Base-by-base conservation (phyloP, 2,797 vertebrate species). In the Sebastes melanostomus region DNA sequence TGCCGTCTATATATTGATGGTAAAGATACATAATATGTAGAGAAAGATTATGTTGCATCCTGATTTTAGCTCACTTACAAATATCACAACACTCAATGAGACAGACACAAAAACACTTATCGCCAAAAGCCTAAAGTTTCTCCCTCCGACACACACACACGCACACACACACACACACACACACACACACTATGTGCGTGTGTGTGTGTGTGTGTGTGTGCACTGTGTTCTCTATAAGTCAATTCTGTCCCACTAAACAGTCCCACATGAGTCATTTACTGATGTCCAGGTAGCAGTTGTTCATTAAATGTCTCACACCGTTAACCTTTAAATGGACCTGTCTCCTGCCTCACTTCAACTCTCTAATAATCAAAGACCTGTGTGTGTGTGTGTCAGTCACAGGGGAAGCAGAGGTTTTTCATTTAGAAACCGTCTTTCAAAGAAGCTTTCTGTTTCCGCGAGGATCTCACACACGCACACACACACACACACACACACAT, bases 361-460 rank as follows among this genome's bases (percentile, higher is more conserved):
- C 32, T 52, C 58, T 60, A 30, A 58, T 22, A n/a, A 52, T 30
- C 24, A 25, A 14, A 27, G 55, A 10, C 20, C 16, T 74, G n/a
- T 66, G 34, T 36, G 34, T 34, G 32, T 34, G 60, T 70, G 65
- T 62, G 38, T 66, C 2, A 24, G 78, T 80, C 77, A 85, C 77
- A 78, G 36, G 72, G 42, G 46, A 50, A 65, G 34, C 55, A 63
- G 38, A 58, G 56, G 46, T 29, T 54, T 73, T 79, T 72, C 71
- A 73, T 72, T 78, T 81, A 76, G 76, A 68, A 52, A 63, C 56
- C 3, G 32, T 38, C 63, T 66, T 61, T 69, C 42, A 72, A 66
- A 70, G 72, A 67, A 55, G 42, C 66, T 16, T 62, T 85, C 34
- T 83, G 81, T 88, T 79, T 77, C 38, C 22, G 5, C 42, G 2